phyloP scores from a whole-genome alignment of 2,113 vertebrate species.

The Lophura nycthemera region DNA sequence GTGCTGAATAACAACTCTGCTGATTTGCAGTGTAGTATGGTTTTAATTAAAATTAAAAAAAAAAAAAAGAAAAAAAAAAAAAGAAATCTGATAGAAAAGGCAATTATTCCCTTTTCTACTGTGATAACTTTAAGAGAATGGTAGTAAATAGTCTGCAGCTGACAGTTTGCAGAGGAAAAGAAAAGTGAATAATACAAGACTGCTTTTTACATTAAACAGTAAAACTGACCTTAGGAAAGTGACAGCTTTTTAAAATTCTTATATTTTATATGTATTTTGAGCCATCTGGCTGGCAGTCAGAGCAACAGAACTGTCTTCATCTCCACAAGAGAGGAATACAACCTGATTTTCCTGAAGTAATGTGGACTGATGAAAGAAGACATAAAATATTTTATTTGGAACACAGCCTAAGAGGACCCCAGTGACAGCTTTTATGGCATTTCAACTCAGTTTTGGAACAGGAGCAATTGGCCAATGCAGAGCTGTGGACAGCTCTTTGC shows the following conservation, averaged over 20 bases:
- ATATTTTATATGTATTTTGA: background rate
- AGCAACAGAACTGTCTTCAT: background rate
- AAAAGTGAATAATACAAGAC: background rate
- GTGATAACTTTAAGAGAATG: background rate
- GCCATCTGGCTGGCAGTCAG: background rate
- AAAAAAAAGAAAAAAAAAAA: background rate
- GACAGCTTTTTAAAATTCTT: background rate
- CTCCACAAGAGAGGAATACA: constrained; percentile 11
- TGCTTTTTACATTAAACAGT: background rate
- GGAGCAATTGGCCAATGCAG: background rate
- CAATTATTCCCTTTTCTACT: background rate
- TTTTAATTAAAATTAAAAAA: background rate
- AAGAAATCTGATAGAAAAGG: background rate
- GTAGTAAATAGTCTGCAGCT: background rate
- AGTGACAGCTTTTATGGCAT: constrained; percentile 17
- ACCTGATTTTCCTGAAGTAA: constrained; percentile 18
- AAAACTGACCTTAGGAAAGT: background rate
- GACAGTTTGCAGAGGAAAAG: background rate
- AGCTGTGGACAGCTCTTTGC: constrained; percentile 17
- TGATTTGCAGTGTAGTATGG: background rate
- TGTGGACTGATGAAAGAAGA: constrained; percentile 12
- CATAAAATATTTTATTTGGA: constrained; percentile 42
- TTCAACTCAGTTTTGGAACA: background rate
- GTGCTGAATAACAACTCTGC: accelerated
- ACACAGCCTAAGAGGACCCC: constrained; percentile 15